These are phyloP conservation scores for Pyrocoelia pectoralis DNA, from an alignment of 2,888 invertebrate genomes.

Conservation along the genomic window DNA sequence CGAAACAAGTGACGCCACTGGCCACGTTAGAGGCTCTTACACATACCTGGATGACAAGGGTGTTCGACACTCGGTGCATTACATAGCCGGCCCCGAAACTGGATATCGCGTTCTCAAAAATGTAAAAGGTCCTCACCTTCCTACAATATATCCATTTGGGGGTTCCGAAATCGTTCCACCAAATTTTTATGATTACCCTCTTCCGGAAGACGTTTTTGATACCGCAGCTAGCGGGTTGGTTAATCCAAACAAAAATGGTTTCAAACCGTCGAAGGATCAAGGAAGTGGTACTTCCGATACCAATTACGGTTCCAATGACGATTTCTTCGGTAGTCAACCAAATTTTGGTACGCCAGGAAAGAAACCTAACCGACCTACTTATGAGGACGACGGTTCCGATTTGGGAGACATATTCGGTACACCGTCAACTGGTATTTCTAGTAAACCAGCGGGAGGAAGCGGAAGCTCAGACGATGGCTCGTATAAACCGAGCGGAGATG, in stretches of 20 bases:
- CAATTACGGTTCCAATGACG: slow-evolving; percentile 26
- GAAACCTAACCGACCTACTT: slow-evolving; percentile 28
- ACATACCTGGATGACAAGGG: slow-evolving; percentile 82
- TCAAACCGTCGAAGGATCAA: slow-evolving; percentile 17
- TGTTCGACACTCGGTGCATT: slow-evolving; percentile 77
- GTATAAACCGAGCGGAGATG: slow-evolving; percentile 28
- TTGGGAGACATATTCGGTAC: slow-evolving; percentile 42
- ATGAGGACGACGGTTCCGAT: slow-evolving; percentile 25
- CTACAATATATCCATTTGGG: slow-evolving; percentile 65
- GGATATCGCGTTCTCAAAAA: slow-evolving; percentile 79
- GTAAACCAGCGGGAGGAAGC: neutral
- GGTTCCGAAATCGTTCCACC: slow-evolving; percentile 62
- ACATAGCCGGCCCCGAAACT: slow-evolving; percentile 81
- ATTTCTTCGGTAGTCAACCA: slow-evolving; percentile 51
- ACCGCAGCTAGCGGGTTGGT: slow-evolving; percentile 65
- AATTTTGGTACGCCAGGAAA: slow-evolving; percentile 41
- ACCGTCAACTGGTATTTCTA: slow-evolving; percentile 31
- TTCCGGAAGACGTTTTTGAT: slow-evolving; percentile 50
- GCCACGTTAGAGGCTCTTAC: slow-evolving; percentile 78
- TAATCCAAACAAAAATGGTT: slow-evolving; percentile 17
- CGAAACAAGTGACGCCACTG: slow-evolving; percentile 75
- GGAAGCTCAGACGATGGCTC: slow-evolving; percentile 28
- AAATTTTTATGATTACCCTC: slow-evolving; percentile 51
- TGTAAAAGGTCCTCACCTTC: slow-evolving; percentile 72
- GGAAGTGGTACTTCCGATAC: slow-evolving; percentile 7